phyloP scores from a whole-genome alignment of 2,888 invertebrate species.

The Invenusta paracnida region DNA sequence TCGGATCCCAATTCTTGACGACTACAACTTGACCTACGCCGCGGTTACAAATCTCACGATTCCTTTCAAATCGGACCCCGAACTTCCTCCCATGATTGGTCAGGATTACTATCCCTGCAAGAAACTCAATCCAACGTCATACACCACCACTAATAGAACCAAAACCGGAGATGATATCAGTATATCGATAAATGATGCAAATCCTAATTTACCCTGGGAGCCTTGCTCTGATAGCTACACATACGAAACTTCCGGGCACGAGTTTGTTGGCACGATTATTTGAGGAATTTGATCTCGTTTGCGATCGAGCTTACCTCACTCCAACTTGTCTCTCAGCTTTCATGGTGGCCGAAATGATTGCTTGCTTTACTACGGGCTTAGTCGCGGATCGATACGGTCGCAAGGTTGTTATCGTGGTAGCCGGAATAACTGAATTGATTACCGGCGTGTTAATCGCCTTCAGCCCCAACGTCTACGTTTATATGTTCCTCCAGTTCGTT shows the following conservation, averaged over 20 bases:
- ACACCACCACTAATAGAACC: too few species aligned
- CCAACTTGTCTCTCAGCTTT: background rate
- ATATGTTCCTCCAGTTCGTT: background rate
- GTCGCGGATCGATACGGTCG: background rate
- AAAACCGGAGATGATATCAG: too few species aligned
- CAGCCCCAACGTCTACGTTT: background rate
- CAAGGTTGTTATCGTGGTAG: background rate
- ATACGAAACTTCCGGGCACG: background rate
- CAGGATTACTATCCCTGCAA: background rate
- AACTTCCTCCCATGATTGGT: background rate
- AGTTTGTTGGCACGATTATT: background rate
- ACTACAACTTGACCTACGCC: background rate
- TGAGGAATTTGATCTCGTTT: background rate
- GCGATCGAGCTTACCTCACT: background rate
- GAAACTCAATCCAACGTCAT: background rate
- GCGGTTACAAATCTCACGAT: background rate
- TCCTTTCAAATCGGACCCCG: background rate
- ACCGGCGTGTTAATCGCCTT: background rate
- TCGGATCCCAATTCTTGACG: background rate
- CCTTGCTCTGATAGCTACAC: background rate
- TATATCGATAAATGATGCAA: too few species aligned
- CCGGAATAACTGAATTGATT: background rate
- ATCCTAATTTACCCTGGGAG: too few species aligned
- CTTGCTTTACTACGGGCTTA: background rate
- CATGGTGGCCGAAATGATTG: background rate